Percentiles rank a stretch among this genome's conserved stretches.
phyloP scores from a whole-genome alignment of 2,113 vertebrate genomes.

The Stigmatopora nigra region DNA sequence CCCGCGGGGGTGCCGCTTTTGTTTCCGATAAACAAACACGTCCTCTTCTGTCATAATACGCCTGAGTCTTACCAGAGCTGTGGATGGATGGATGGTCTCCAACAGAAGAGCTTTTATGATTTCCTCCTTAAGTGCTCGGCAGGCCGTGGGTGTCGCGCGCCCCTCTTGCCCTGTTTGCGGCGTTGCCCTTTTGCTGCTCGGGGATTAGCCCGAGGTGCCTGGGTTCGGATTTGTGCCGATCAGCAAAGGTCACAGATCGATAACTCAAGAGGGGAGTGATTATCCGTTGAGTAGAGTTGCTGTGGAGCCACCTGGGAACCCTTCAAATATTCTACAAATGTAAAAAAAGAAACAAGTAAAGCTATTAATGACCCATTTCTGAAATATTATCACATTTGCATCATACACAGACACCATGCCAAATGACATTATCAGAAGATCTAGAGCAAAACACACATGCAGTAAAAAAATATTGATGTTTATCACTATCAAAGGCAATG shows the following conservation, averaged over 20 bases:
- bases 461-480: too few relatives aligned
- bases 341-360: too few relatives aligned
- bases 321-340: background rate
- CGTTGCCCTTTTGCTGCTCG: conserved; percentile 40
- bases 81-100: background rate
- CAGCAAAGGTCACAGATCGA: conserved; percentile 47
- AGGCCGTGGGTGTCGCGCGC: background rate
- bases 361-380: too few relatives aligned
- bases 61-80: background rate
- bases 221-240: conserved; percentile 34
- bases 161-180: background rate
- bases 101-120: conserved; percentile 6
- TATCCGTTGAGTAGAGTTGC: conserved; percentile 23
- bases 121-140: conserved; percentile 3
- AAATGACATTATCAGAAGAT: too few relatives aligned
- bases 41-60: conserved; percentile 1
- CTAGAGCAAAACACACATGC: too few relatives aligned
- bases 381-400: background rate
- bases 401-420: too few relatives aligned
- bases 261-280: conserved; percentile 23
- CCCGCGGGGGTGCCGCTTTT: background rate
- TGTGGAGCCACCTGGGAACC: conserved; percentile 6
- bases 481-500: too few relatives aligned
- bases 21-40: conserved; percentile 5
- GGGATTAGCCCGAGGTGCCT: conserved; percentile 41